Percentiles rank a stretch among this genome's conserved stretches.
Conservation (phyloP, 2,113 vertebrate genomes). For the Amphiprion percula region DNA sequence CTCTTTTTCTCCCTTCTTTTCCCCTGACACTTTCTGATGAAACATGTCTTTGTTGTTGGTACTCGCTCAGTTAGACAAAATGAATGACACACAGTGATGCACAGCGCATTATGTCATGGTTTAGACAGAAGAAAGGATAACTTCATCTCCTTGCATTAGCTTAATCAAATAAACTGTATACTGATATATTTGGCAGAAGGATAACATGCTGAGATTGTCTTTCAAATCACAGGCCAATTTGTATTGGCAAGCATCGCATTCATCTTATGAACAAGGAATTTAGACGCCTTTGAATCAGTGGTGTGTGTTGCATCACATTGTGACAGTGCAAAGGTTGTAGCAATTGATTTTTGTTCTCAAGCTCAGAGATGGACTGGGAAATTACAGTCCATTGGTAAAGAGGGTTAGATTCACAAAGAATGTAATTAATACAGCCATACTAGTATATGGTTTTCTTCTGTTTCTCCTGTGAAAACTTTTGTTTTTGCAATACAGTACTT, state of each 20-base stretch:
- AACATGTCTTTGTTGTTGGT: conserved; percentile 22
- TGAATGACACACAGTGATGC: conserved; percentile 7
- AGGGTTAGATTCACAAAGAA: neutral
- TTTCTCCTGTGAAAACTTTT: conserved; percentile 4
- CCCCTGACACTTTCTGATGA: conserved; percentile 15
- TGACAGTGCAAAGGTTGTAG: neutral
- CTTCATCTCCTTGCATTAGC: conserved; percentile 21
- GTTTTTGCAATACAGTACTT: neutral
- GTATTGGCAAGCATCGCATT: neutral
- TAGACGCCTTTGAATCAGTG: neutral
- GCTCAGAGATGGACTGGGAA: neutral
- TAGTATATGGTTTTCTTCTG: neutral
- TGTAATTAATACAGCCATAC: neutral
- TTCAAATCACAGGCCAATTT: conserved; percentile 12
- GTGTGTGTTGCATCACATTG: neutral
- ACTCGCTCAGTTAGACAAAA: conserved; percentile 17
- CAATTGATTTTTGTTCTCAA: neutral
- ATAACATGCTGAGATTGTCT: conserved; percentile 1
- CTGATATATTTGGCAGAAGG: neutral
- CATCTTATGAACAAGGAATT: conserved; percentile 5
- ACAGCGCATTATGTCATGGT: conserved; percentile 14
- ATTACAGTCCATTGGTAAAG: neutral
- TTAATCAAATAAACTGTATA: conserved; percentile 21
- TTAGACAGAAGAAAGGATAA: conserved; percentile 7
- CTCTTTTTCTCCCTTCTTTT: conserved; percentile 2